Evolutionary conservation across 2,113 vertebrate species (phyloP).

Genomic region (Aldabrachelys gigantea): DNA sequence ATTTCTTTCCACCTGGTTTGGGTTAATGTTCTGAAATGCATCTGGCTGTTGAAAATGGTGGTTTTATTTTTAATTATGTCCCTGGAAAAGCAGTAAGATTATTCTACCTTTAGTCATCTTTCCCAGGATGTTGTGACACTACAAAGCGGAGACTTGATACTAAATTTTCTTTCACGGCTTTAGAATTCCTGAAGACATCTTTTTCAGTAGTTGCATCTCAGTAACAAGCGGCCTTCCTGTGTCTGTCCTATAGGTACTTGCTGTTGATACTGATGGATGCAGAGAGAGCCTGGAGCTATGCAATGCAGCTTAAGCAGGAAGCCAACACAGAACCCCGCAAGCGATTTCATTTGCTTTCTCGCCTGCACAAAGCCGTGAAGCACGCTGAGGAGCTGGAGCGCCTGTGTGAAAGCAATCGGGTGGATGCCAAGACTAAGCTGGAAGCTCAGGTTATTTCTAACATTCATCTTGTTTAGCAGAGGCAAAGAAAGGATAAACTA

Average conservation of each 20-base stretch:
- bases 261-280: constrained; percentile 96
- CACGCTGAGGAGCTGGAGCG: constrained; percentile 93
- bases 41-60: neutral
- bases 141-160: neutral
- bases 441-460: constrained; percentile 90
- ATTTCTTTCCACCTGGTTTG: neutral
- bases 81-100: neutral
- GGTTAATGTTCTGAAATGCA: neutral
- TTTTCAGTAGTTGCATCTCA: neutral
- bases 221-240: neutral
- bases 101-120: neutral
- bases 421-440: constrained; percentile 97
- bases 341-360: constrained; percentile 92
- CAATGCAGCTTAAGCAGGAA: constrained; percentile 99
- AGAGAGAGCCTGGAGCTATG: constrained; percentile 97
- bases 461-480: neutral
- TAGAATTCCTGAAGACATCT: neutral
- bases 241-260: constrained; percentile 82
- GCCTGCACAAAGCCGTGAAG: constrained; percentile 94
- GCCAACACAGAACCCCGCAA: constrained; percentile 97
- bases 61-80: neutral
- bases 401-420: constrained; percentile 91
- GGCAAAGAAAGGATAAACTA: neutral
- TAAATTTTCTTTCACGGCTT: neutral
- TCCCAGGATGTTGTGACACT: neutral